Percentiles rank a stretch among this genome's conserved stretches.
These are phyloP conservation scores for Geococcyx californianus DNA, from an alignment of 2,113 vertebrate genomes.

Conservation along the genomic window DNA sequence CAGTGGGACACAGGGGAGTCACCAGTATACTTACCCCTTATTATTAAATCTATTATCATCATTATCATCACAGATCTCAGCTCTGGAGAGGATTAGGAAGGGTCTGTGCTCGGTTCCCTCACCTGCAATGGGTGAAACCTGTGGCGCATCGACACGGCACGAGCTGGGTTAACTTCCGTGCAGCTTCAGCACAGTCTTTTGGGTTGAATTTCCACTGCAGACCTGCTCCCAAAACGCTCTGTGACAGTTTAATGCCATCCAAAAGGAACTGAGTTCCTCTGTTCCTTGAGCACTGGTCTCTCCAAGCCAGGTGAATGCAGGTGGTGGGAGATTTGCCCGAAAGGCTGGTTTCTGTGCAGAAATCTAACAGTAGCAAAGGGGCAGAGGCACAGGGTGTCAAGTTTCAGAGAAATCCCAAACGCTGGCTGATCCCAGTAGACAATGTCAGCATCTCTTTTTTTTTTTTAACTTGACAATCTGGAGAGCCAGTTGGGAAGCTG, in stretches of 20 bases:
- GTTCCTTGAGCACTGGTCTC: not conserved
- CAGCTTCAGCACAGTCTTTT: not conserved
- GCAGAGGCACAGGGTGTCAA: not conserved
- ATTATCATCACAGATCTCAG: not conserved
- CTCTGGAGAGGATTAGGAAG: not conserved
- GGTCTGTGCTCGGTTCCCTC: not conserved
- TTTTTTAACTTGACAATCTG: not conserved
- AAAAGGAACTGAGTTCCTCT: not conserved
- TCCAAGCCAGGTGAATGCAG: not conserved
- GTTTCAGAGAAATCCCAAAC: not conserved
- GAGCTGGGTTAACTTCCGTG: accelerated
- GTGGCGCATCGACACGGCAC: accelerated
- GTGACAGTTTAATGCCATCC: not conserved
- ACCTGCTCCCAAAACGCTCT: not conserved
- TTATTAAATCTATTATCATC: not conserved
- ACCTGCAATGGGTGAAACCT: not conserved
- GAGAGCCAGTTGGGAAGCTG: not conserved
- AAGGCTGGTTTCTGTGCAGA: not conserved
- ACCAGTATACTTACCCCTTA: not conserved
- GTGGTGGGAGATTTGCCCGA: not conserved
- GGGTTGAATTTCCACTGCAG: not conserved
- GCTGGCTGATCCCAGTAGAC: not conserved
- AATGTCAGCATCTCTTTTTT: not conserved
- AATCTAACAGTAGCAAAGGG: not conserved
- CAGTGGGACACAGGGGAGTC: not conserved